Conservation (phyloP, 2,113 vertebrate genomes). For the Ceuthmochares aereus region DNA sequence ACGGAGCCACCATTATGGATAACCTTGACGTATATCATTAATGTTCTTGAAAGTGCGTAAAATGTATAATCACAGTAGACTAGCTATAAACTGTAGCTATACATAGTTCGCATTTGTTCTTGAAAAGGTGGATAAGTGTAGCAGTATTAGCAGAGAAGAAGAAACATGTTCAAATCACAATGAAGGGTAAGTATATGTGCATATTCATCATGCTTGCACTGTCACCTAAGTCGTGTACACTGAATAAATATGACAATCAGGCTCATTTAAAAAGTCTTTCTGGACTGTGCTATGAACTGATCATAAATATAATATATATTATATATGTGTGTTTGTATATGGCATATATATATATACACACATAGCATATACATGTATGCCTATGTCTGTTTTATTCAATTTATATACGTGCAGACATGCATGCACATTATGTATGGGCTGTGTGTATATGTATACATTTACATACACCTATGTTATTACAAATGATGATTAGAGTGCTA, state of each 20-base stretch:
- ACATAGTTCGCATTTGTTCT: constrained; percentile 2
- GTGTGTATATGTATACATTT: constrained; percentile 80
- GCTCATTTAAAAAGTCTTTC: constrained; percentile 66
- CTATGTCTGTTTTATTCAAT: constrained; percentile 78
- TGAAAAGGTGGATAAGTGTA: background rate
- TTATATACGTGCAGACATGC: constrained; percentile 78
- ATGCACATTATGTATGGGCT: constrained; percentile 67
- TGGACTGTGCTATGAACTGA: constrained; percentile 63
- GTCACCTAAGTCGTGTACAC: constrained; percentile 52
- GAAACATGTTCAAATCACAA: constrained; percentile 22
- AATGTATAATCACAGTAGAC: constrained; percentile 53
- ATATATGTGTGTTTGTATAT: constrained; percentile 69
- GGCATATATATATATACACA: constrained; percentile 66
- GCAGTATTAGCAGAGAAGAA: constrained; percentile 31
- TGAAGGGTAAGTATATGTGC: constrained; percentile 47
- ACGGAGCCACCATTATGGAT: constrained; percentile 22
- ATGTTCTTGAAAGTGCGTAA: constrained; percentile 53
- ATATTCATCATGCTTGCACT: constrained; percentile 57
- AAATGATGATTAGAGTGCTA: constrained; percentile 69
- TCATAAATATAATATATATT: constrained; percentile 65
- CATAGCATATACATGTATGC: constrained; percentile 74
- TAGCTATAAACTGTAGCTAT: constrained; percentile 59
- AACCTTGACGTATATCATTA: constrained; percentile 45
- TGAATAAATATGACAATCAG: constrained; percentile 69
- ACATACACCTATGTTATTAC: constrained; percentile 69